Evolutionary conservation across 1,140 invertebrate genomes (phyloP), one percentile per base, ranked within the genome.

Genomic region (Bombus polaris): DNA sequence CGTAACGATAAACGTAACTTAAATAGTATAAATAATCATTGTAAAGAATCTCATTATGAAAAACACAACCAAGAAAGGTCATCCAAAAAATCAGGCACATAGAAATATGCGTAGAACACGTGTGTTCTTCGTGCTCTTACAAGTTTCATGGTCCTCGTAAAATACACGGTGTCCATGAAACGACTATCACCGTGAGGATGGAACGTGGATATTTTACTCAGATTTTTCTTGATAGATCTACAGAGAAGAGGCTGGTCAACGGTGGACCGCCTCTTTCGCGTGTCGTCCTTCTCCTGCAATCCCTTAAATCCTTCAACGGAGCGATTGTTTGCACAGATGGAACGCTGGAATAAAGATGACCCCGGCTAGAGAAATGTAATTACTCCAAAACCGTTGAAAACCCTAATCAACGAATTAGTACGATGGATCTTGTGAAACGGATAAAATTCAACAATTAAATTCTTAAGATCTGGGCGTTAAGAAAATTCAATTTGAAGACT

Each of bases 211-310:
- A 42, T 77, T 78, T n/a, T 62, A 25, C 9, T 37, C 28, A n/a
- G 42, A 62, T 32, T 62, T 80, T 83, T 84, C 68, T 90, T 70
- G 74, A 73, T 25, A 53, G 70, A 32, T 66, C 59, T 87, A 91
- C 90, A 91, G 66, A 73, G 83, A 89, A 91, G 79, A 62, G 90
- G 88, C 53, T 83, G 90, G 86, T 88, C 90, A 87, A 65, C 35
- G 81, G 82, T 87, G 62, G 62, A 28, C 86, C 87, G 83, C 86
- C 88, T 70, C 85, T 89, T 88, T 77, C 85, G 71, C 88, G 76
- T 89, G 81, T 76, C 68, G 47, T 37, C 70, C 79, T 84, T 89
- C 89, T 83, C 72, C 77, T 71, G 59, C 47, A 70, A 87, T 86
- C 83, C 82, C 72, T 86, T 89, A 83, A 90, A 87, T 85, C 68